Conservation (phyloP, 2,113 vertebrate genomes). For the Microcebus griseorufus region DNA sequence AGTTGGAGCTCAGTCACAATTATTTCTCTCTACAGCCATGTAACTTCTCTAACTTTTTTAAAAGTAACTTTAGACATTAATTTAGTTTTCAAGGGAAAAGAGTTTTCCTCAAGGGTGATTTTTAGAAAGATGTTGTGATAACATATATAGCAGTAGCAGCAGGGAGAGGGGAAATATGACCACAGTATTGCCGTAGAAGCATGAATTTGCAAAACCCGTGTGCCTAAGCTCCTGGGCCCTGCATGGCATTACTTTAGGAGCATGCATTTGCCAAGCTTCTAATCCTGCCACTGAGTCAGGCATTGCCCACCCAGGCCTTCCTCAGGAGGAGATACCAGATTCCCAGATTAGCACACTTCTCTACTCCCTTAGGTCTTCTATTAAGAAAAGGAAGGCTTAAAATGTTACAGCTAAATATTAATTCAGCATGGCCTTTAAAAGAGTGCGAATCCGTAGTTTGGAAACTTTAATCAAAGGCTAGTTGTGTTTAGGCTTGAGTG, state of each 20-base stretch:
- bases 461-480: neutral
- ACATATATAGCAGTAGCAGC: neutral
- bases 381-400: slow-evolving; percentile 16
- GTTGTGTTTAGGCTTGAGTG: neutral
- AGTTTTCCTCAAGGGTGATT: neutral
- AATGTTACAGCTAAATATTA: neutral
- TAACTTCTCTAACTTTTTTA: neutral
- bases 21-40: slow-evolving; percentile 25
- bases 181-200: fast-evolving
- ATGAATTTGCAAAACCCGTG: neutral
- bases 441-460: neutral
- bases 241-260: neutral
- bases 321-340: neutral
- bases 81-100: neutral
- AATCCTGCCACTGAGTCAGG: neutral
- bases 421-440: slow-evolving; percentile 23
- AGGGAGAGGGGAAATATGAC: neutral
- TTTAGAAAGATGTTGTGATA: slow-evolving; percentile 19
- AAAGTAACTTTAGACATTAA: neutral
- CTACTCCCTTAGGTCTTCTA: neutral
- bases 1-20: neutral
- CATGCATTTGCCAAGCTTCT: neutral
- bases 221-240: neutral
- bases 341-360: neutral
- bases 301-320: neutral